Evolutionary conservation across 2,888 invertebrate genomes (phyloP).

Genomic region (Rhopalosiphum nymphaeae): DNA sequence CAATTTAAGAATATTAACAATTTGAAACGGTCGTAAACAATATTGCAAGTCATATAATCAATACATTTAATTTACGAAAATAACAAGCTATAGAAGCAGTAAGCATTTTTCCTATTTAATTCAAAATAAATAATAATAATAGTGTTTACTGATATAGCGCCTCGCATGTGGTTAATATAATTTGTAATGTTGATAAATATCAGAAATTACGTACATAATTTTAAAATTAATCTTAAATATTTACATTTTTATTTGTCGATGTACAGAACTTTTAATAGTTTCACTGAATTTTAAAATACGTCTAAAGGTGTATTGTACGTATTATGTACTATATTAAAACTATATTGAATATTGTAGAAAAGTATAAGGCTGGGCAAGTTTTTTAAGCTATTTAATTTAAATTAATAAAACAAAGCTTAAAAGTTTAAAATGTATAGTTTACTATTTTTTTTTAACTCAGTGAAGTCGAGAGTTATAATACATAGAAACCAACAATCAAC

Average conservation of each 20-base stretch:
- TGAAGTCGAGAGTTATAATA: background rate
- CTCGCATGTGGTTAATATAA: background rate
- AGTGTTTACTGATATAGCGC: background rate
- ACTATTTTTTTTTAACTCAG: background rate
- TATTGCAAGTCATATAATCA: background rate
- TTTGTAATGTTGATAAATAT: background rate
- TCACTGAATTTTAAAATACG: background rate
- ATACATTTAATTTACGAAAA: background rate
- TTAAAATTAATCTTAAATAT: background rate
- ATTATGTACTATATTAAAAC: background rate
- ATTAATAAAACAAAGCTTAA: background rate
- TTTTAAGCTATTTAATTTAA: background rate
- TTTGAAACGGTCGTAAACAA: background rate
- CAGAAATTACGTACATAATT: background rate
- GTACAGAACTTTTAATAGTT: background rate
- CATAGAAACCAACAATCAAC: background rate
- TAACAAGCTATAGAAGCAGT: background rate
- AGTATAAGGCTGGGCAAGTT: background rate
- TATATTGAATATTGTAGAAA: background rate
- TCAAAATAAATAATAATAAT: background rate
- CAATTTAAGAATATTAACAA: background rate
- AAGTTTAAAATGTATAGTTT: background rate
- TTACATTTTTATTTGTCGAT: background rate
- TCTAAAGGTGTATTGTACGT: too few relatives aligned
- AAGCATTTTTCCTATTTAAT: background rate